A percentile compares a stretch with the other conserved stretches of the same genome.
phyloP scores from a whole-genome alignment of 2,797 vertebrate genomes.

The Xiphophorus birchmanni region DNA sequence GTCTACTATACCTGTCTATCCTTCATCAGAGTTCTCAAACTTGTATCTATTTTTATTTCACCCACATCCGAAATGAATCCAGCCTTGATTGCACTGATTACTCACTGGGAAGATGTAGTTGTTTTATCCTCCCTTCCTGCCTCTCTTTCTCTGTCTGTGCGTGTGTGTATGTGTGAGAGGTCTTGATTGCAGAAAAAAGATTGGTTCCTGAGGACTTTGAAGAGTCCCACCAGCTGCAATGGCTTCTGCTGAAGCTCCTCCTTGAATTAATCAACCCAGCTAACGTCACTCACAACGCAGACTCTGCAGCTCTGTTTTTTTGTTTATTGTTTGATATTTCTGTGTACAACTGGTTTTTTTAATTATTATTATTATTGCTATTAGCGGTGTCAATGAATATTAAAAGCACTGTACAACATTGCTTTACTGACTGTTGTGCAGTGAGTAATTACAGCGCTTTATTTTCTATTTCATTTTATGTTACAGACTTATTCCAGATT shows the following conservation, averaged over 20 bases:
- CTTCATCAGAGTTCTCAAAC: background rate
- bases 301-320: background rate
- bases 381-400: background rate
- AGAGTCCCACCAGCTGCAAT: background rate
- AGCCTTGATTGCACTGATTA: background rate
- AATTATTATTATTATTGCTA: too few relatives aligned
- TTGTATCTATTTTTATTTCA: slow-evolving; percentile 1
- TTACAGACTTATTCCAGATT: too few relatives aligned
- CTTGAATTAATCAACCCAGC: slow-evolving; percentile 5
- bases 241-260: background rate
- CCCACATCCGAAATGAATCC: background rate
- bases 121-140: background rate
- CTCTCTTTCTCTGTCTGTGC: background rate
- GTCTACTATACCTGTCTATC: background rate
- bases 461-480: too few relatives aligned
- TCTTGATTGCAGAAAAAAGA: slow-evolving; percentile 2
- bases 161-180: background rate
- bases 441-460: too few relatives aligned
- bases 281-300: background rate
- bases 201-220: background rate
- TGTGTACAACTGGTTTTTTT: background rate
- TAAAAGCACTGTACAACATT: background rate
- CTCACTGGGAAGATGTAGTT: background rate
- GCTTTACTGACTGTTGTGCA: background rate
- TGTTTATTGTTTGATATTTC: background rate